Evolutionary conservation across 2,888 invertebrate species (phyloP).

Genomic region (Polydrusus cervinus): DNA sequence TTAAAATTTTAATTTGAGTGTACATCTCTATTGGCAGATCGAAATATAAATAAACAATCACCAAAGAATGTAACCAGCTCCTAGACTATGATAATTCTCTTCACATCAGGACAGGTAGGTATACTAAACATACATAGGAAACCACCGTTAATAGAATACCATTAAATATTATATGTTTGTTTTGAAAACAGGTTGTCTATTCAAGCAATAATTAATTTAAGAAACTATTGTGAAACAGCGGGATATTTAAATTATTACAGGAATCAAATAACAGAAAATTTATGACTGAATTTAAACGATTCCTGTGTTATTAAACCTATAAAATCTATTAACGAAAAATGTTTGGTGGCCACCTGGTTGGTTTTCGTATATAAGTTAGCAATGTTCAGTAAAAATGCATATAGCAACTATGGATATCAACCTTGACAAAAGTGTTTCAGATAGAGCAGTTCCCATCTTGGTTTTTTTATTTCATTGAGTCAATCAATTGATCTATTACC

Average conservation of each 20-base stretch:
- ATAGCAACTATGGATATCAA: no score
- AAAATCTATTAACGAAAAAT: constrained; percentile 23
- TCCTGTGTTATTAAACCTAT: constrained; percentile 37
- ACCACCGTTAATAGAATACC: constrained; percentile 28
- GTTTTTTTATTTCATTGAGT: no score
- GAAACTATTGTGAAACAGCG: constrained; percentile 66
- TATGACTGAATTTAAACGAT: constrained; percentile 24
- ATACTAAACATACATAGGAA: no score
- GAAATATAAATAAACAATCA: no score
- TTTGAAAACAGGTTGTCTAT: constrained; percentile 54
- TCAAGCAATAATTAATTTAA: constrained; percentile 49
- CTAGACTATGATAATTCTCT: no score
- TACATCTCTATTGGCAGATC: no score
- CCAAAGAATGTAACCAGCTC: no score
- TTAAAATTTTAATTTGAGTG: no score
- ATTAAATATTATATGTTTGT: constrained; percentile 30
- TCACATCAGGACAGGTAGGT: not conserved
- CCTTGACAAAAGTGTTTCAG: no score
- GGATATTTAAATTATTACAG: constrained; percentile 63
- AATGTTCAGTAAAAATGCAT: not conserved
- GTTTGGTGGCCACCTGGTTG: constrained; percentile 7
- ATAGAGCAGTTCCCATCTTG: no score
- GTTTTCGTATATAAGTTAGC: no score
- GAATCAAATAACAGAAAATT: constrained; percentile 43
- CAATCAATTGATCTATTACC: no score